Evolutionary conservation across 92 coral and sea anemone species (phyloP), one percentile per base, ranked within the genome.

Genomic region (Palythoa caribaeorum): DNA sequence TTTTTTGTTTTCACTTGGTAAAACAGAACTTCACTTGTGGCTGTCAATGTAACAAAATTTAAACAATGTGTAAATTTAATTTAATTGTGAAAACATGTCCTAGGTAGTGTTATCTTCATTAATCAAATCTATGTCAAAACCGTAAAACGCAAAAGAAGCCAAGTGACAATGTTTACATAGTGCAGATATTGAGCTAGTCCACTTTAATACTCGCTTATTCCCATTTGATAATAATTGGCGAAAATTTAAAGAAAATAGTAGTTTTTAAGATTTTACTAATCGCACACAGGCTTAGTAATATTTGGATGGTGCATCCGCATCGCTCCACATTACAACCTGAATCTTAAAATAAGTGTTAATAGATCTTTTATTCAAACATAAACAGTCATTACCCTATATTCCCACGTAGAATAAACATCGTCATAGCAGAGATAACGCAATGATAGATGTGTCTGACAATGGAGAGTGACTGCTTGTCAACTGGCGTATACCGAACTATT

Each of bases 311-410:
- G 52, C 84, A 60, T 73, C 84, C 76, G 17, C 21, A 28, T 71
- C 86, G 86, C 65, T 44, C 86, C 55, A 50, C 87, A 84, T 78
- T 71, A 85, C 94, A 84, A 88, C 77, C 89, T 70, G 76, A 83
- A 76, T 73, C 76, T 55, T 62, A 77, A 84, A 83, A 85, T 87
- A 84, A 79, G 92, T 84, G 94, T 55, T 89, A 88, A 92, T 78
- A 85, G 87, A 69, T 86, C 73, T 91, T 91, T 91, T 83, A 91
- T 91, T 88, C 93, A 91, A 91, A 91, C 80, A 83, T 88, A 92
- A 91, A 92, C 94, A 92, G 78, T 88, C 80, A 83, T 92, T 79
- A 79, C 92, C 73, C 76, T 73, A 84, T 88, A 84, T 84, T 84
- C 59, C 92, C 84, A 84, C 83, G 73, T 72, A 57, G 83, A 90